Evolutionary conservation across 2,797 vertebrate genomes (phyloP), one percentile per base, ranked within the genome.

Genomic region (Poecilia wingei): DNA sequence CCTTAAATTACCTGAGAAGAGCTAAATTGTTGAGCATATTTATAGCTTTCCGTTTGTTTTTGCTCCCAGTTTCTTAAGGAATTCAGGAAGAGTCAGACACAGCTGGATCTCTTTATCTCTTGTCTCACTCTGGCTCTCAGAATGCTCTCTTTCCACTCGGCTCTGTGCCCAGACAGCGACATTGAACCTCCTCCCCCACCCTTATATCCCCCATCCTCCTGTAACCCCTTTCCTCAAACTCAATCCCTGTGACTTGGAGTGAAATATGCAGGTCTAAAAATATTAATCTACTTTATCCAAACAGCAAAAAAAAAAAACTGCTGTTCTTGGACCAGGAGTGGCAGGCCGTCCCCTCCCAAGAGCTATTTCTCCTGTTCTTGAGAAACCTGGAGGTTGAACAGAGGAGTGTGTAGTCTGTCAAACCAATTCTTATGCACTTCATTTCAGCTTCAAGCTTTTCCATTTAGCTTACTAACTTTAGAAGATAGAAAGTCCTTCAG

Each of bases 231-330:
- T 53, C 2, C 79, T 76, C 86, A 82, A 36, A 84, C 61, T 46
- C 43, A 72, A 72, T 66, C 77, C 79, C 72, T 85, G 84, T 87
- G 90, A 94, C 91, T 94, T 88, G 47, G 84, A 92, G 87, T 93
- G 90, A 95, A 95, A 88, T 93, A 94, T 95, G 89, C 88, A 82
- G 88, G 90, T 94, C 95, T 95, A 95, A 96, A 96, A 96, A 96
- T 96, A 96, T 87, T 89, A 89, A 87, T 89, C 90, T 81, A 91
- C 91, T 94, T 93, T 89, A 92, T 95, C 91, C 95, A 93, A 92
- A 94, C 92, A 91, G 84, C 87, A 82, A 78, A 85, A 87, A 91
- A 88, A 89, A 92, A 90, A 59, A 59, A 13, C 9, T 91, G 87
- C 91, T 93, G 91, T 94, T 94, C 93, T 95, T 93, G 92, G 94